phyloP scores from a whole-genome alignment of 2,888 invertebrate genomes.

The Lasioglossum leucozonium region DNA sequence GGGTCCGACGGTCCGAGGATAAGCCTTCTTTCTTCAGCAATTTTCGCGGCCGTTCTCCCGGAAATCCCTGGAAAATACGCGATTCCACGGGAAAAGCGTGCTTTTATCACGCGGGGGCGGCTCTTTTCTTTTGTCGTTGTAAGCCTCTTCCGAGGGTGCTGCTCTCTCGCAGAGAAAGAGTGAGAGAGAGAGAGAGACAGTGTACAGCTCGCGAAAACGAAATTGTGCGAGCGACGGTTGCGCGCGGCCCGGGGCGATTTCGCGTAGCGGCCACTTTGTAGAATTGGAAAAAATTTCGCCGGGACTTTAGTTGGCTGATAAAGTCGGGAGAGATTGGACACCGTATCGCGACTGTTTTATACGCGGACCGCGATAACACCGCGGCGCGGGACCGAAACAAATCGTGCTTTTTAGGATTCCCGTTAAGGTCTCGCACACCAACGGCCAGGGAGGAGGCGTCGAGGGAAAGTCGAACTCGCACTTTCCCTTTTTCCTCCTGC shows the following conservation, averaged over 20 bases:
- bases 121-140: slow-evolving; percentile 39
- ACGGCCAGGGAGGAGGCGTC: no score
- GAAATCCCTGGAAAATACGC: slow-evolving; percentile 60
- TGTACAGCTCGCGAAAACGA: neutral
- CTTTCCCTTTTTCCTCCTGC: neutral
- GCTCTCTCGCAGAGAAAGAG: no score
- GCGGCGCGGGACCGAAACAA: slow-evolving; percentile 24
- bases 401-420: slow-evolving; percentile 26
- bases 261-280: slow-evolving; percentile 16
- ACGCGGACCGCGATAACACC: neutral
- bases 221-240: slow-evolving; percentile 23
- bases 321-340: slow-evolving; percentile 16
- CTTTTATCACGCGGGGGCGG: slow-evolving; percentile 46
- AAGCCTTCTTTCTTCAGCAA: slow-evolving; percentile 62
- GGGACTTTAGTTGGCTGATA: slow-evolving; percentile 14
- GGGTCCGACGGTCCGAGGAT: slow-evolving; percentile 24
- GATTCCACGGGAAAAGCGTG: slow-evolving; percentile 39
- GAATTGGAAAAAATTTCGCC: slow-evolving; percentile 44
- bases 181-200: no score
- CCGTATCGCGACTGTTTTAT: neutral
- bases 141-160: slow-evolving; percentile 28
- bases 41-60: slow-evolving; percentile 65
- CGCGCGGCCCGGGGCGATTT: neutral
- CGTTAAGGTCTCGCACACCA: slow-evolving; percentile 15
- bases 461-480: slow-evolving; percentile 11